Evolutionary conservation across 23 tunicate species (phyloP).

Genomic region (Botrylloides violaceus): DNA sequence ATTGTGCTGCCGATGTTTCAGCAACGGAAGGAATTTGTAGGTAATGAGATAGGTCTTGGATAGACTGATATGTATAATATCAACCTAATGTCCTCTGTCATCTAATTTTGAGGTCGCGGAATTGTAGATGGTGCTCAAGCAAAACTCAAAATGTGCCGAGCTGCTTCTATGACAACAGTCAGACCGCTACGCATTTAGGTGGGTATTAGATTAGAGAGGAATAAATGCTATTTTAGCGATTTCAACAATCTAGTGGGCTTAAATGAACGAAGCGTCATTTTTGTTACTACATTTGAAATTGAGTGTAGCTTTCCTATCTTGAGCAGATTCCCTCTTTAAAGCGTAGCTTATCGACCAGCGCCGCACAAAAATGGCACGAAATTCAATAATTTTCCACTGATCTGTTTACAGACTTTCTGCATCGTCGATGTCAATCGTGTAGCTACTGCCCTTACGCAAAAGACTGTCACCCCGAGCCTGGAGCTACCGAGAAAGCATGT

Average conservation of each 20-base stretch:
- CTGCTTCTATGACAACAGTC: conserved; percentile 11
- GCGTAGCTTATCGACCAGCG: too few species aligned
- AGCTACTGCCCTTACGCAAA: conserved; percentile 19
- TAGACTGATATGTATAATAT: not conserved
- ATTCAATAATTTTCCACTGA: too few species aligned
- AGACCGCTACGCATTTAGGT: conserved; percentile 3
- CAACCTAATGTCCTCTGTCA: not conserved
- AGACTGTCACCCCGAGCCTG: conserved; percentile 27
- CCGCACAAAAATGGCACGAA: too few species aligned
- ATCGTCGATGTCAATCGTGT: conserved; percentile 12
- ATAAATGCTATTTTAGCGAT: too few species aligned
- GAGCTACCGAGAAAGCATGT: conserved; percentile 7
- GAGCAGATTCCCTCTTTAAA: too few species aligned
- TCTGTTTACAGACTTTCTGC: conserved; percentile 2
- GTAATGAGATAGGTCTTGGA: not conserved
- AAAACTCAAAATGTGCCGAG: not conserved
- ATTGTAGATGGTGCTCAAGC: conserved; percentile 15
- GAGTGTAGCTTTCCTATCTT: too few species aligned
- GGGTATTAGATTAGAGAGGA: too few species aligned
- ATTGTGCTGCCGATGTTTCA: conserved; percentile 18
- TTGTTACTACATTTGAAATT: too few species aligned
- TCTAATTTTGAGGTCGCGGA: conserved; percentile 11
- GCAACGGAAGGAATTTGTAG: conserved; percentile 17
- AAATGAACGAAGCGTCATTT: too few species aligned
- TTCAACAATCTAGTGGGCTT: too few species aligned